Conservation (phyloP, 92 coral and sea anemone genomes). For the Anthopleura xanthogrammica region DNA sequence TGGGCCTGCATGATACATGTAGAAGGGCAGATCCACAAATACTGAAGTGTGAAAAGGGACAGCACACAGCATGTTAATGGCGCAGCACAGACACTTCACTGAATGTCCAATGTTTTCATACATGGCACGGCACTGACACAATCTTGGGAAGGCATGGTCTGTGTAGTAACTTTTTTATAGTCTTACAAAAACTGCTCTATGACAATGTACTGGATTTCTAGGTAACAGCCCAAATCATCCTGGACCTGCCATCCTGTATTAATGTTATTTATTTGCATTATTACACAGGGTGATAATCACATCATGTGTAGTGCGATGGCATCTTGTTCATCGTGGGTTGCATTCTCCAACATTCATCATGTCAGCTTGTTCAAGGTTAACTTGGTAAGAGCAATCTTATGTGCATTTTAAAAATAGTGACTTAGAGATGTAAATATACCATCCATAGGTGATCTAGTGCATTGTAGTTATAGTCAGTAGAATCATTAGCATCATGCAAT, state of each 20-base stretch:
- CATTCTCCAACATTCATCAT: conserved; percentile 79
- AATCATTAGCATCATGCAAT: not conserved
- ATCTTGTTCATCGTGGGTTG: conserved; percentile 74
- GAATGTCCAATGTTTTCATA: too few species aligned
- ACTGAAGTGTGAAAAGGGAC: too few species aligned
- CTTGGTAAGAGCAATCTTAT: conserved; percentile 53
- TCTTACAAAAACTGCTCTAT: too few species aligned
- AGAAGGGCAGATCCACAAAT: too few species aligned
- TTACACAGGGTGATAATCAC: conserved; percentile 78
- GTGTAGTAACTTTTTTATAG: too few species aligned
- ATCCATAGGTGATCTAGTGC: not conserved
- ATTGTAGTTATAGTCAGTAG: not conserved
- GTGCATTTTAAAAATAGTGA: not conserved
- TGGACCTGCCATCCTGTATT: not conserved
- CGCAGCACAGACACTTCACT: too few species aligned
- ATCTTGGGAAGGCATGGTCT: too few species aligned
- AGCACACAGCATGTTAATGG: too few species aligned
- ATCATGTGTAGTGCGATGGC: conserved; percentile 88
- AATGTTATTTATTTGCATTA: not conserved
- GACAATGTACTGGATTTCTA: too few species aligned
- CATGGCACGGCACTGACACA: too few species aligned
- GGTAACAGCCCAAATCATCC: not conserved
- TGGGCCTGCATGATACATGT: too few species aligned
- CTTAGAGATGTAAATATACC: too few species aligned
- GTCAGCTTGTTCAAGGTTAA: conserved; percentile 65